These are phyloP conservation scores for Euproctis similis DNA, from an alignment of 2,888 invertebrate species.

Conservation along the genomic window DNA sequence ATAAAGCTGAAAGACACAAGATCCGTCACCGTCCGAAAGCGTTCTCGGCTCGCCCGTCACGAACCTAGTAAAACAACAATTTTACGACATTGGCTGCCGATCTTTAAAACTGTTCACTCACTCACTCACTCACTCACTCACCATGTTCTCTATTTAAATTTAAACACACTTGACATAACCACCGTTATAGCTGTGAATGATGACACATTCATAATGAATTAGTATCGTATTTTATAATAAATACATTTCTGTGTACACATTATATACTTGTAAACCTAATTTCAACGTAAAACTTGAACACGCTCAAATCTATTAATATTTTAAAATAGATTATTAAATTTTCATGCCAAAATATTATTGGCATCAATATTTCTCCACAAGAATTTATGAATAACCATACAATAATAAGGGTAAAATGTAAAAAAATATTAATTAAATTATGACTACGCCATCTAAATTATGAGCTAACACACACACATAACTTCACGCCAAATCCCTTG, in stretches of 20 bases:
- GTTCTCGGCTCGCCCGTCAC: constrained; percentile 34
- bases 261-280: constrained; percentile 5
- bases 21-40: constrained; percentile 31
- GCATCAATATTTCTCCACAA: no score
- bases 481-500: no score
- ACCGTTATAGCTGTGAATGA: constrained; percentile 24
- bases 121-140: no score
- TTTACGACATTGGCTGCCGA: constrained; percentile 41
- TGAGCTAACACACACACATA: no score
- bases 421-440: no score
- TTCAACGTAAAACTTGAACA: background rate
- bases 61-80: constrained; percentile 33
- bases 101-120: constrained; percentile 26
- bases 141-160: constrained; percentile 21
- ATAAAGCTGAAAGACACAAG: constrained; percentile 32
- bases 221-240: constrained; percentile 5
- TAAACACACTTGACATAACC: constrained; percentile 25
- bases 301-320: no score
- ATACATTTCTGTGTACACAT: constrained; percentile 5
- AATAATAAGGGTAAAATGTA: no score
- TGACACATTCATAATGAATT: constrained; percentile 15
- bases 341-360: no score
- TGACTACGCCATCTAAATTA: no score
- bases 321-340: no score
- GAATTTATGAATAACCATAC: no score